Conservation (phyloP, 2,888 invertebrate genomes). For the Caenorhabditis imperialis region DNA sequence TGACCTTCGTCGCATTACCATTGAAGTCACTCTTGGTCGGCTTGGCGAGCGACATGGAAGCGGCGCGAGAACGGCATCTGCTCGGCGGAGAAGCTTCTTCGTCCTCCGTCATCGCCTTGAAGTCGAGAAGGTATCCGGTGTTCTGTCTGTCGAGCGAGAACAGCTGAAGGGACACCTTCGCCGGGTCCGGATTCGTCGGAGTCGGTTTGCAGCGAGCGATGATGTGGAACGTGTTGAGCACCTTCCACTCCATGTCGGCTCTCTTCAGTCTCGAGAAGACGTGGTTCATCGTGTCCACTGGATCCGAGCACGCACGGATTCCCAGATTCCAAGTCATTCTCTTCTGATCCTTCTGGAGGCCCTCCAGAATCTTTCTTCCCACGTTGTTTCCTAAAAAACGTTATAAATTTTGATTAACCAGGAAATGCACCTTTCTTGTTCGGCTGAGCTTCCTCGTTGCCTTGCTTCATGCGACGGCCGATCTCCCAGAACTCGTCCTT, state of each 20-base stretch:
- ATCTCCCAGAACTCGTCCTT: conserved; percentile 86
- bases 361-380: conserved; percentile 43
- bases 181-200: conserved; percentile 31
- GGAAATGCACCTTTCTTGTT: conserved; percentile 9
- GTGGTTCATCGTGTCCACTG: conserved; percentile 52
- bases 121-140: conserved; percentile 96
- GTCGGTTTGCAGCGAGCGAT: conserved; percentile 90
- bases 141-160: conserved; percentile 88
- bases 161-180: conserved; percentile 96
- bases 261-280: conserved; percentile 98
- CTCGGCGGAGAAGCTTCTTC: conserved; percentile 62
- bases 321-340: conserved; percentile 91
- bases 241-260: conserved; percentile 97
- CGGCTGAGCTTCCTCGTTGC: neutral
- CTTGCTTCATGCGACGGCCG: conserved; percentile 19
- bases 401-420: conserved; percentile 1
- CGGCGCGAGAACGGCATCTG: conserved; percentile 74
- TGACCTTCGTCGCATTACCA: conserved; percentile 11
- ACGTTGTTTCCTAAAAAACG: too few relatives aligned
- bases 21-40: conserved; percentile 20
- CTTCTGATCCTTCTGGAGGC: conserved; percentile 40
- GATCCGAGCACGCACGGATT: conserved; percentile 87
- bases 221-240: conserved; percentile 94
- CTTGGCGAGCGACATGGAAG: conserved; percentile 67
- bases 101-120: conserved; percentile 86